Percentiles rank a stretch among this genome's conserved stretches.
These are phyloP conservation scores for Zaprionus vittiger DNA, from an alignment of 1,140 invertebrate genomes.

Conservation along the genomic window DNA sequence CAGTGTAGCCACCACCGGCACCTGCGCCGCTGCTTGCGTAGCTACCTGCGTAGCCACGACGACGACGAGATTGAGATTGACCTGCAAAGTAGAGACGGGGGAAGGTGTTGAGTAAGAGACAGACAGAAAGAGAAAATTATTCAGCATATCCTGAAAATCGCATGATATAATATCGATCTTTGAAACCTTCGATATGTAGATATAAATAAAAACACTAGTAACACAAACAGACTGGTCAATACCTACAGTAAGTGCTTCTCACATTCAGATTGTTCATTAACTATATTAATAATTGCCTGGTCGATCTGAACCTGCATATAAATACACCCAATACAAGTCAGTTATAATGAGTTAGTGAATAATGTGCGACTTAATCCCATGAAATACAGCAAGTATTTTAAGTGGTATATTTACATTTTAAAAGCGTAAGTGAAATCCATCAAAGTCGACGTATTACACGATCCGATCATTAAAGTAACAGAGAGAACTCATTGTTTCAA, in stretches of 20 bases:
- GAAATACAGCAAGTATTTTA: not conserved
- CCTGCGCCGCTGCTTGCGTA: conserved; percentile 27
- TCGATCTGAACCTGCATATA: not conserved
- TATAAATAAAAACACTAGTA: not conserved
- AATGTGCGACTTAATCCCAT: not conserved
- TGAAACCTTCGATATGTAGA: no score
- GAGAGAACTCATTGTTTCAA: conserved; percentile 5
- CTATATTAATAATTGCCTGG: not conserved
- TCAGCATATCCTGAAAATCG: no score
- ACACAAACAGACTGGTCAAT: not conserved
- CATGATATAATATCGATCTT: no score
- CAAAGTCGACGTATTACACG: conserved; percentile 2
- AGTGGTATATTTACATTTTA: not conserved
- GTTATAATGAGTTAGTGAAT: not conserved
- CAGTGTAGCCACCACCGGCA: conserved; percentile 31
- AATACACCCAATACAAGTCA: not conserved
- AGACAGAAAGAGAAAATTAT: not conserved
- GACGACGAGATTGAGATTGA: conserved; percentile 9
- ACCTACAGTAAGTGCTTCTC: not conserved
- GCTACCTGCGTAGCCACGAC: conserved; percentile 59
- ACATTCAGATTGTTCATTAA: not conserved
- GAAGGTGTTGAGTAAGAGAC: not conserved
- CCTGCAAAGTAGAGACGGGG: conserved; percentile 6
- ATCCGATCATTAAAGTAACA: not conserved
- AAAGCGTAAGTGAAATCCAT: not conserved